Conservation (phyloP, 1,140 invertebrate species). For the Tetranychus urticae region DNA sequence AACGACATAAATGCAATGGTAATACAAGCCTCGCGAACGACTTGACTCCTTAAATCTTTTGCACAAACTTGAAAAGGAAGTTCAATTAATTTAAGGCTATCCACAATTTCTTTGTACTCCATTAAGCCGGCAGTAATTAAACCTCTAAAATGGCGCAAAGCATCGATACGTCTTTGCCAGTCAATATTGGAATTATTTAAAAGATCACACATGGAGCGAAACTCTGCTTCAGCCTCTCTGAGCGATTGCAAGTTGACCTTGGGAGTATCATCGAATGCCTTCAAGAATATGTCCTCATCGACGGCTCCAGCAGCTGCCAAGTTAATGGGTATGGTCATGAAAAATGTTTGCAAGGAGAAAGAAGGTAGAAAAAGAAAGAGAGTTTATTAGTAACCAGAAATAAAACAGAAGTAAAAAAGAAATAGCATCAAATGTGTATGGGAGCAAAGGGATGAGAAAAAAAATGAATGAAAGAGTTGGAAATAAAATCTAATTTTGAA, state of each 20-base stretch:
- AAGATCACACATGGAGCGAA: constrained; percentile 43
- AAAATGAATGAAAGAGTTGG: no score
- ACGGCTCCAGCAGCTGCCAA: constrained; percentile 23
- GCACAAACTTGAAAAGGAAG: constrained; percentile 52
- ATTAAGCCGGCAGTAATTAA: constrained; percentile 45
- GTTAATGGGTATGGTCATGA: background rate
- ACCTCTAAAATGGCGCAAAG: constrained; percentile 57
- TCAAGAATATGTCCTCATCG: constrained; percentile 62
- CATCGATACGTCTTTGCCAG: constrained; percentile 76
- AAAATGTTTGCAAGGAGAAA: background rate
- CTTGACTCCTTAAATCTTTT: constrained; percentile 66
- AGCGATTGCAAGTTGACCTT: constrained; percentile 52
- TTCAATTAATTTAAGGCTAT: constrained; percentile 48
- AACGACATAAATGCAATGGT: constrained; percentile 38
- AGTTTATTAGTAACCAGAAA: no score
- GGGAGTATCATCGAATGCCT: constrained; percentile 58
- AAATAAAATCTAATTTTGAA: no score
- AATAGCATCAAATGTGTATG: no score
- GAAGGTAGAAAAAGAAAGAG: no score
- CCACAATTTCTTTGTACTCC: constrained; percentile 55
- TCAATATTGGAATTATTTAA: constrained; percentile 49
- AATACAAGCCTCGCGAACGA: constrained; percentile 80
- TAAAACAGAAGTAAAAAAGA: no score
- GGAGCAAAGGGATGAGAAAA: no score
- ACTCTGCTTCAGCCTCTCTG: constrained; percentile 56